A percentile compares a stretch with the other conserved stretches of the same genome.
phyloP scores from a whole-genome alignment of 2,888 invertebrate genomes.

The Hirtodrosophila histrioides region DNA sequence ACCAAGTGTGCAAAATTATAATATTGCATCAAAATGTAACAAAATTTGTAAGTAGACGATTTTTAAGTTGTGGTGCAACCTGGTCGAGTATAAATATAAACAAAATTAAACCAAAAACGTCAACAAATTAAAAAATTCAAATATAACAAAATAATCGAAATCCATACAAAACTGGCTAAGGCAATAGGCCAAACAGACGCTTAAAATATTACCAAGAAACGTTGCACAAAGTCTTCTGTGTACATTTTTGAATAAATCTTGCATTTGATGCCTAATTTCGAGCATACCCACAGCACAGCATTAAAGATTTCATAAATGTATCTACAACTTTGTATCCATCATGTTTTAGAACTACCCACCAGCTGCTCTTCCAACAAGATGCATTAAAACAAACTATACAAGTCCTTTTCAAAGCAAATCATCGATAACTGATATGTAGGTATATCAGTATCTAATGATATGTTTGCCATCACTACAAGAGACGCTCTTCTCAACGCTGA shows the following conservation, averaged over 20 bases:
- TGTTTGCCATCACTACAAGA: constrained; percentile 78
- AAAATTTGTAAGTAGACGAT: constrained; percentile 50
- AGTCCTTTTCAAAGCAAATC: constrained; percentile 34
- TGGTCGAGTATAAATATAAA: constrained; percentile 71
- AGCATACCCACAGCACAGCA: constrained; percentile 31
- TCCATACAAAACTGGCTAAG: constrained; percentile 34
- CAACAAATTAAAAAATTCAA: constrained; percentile 6
- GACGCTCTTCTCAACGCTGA: constrained; percentile 82
- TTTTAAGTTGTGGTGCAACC: constrained; percentile 78
- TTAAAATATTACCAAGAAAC: constrained; percentile 29
- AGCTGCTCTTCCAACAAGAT: constrained; percentile 69
- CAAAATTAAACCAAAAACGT: constrained; percentile 8
- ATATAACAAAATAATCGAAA: constrained; percentile 1
- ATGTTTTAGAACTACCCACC: constrained; percentile 67
- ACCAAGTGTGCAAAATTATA: constrained; percentile 14
- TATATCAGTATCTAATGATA: constrained; percentile 41
- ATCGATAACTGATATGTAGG: constrained; percentile 29
- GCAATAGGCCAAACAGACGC: constrained; percentile 48
- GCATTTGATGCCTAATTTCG: constrained; percentile 39
- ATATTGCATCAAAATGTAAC: constrained; percentile 11
- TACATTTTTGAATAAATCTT: constrained; percentile 24
- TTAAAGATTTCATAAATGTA: constrained; percentile 17
- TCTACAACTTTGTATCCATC: constrained; percentile 39
- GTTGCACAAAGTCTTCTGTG: constrained; percentile 29
- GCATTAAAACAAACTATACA: constrained; percentile 39